Evolutionary conservation across 2,888 invertebrate genomes (phyloP), one percentile per base, ranked within the genome.

Genomic region (Abrostola tripartita): DNA sequence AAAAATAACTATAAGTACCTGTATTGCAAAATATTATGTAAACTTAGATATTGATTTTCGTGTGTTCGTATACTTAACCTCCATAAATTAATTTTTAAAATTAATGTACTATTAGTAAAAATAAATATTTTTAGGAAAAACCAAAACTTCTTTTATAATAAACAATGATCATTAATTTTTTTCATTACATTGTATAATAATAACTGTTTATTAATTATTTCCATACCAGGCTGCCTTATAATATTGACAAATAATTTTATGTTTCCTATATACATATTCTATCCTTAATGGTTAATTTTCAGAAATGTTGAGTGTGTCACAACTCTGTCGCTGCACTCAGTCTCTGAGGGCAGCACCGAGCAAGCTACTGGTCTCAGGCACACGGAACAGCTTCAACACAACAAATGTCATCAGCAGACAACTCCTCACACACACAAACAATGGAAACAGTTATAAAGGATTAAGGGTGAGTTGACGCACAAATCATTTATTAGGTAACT

Each of bases 231-330:
- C 24, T 24, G 24, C 1, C 1, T 2, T 2, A 24, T 2, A 2
- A 24, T 24, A 24, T 24, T 24, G 4, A 1, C 24, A 2, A 2
- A 24, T 2, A 24, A 24, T 4, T 24, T 24, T 24, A 24, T 24
- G 1, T 24, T 24, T 24, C 1, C 24, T n/a, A 24, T 4, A 2
- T 24, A 24, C 24, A 24, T 4, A n/a, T 24, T 24, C 24, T 24
- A 24, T 24, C 24, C 24, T 24, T 1, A 1, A 24, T 4, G 1
- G 24, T 24, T 2, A 49, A 44, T 37, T 71, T 76, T 12, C 63
- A 85, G 88, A 86, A 52, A 89, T 95, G 84, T 90, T 93, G 87
- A 88, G 86, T 71, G 78, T 89, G 42, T 78, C 88, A 6, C 87
- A 89, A 5, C 62, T 92, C 8, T 93, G 92, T 66, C 88, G 92